These are phyloP conservation scores for Cynaeus angustus DNA, from an alignment of 2,888 invertebrate species.

Conservation along the genomic window DNA sequence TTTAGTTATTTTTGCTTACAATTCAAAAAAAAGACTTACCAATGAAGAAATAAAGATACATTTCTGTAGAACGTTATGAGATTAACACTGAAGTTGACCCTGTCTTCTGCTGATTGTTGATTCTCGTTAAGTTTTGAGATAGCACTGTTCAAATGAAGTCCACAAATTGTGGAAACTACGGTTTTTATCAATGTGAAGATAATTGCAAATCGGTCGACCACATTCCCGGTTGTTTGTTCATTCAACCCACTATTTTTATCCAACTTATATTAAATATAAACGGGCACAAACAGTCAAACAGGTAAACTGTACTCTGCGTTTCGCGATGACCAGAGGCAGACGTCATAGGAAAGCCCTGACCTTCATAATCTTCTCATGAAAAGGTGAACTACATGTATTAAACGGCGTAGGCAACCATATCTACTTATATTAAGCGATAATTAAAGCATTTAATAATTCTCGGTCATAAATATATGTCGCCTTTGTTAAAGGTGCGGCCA, in stretches of 20 bases:
- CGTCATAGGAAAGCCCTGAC: constrained; percentile 61
- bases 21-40: constrained; percentile 41
- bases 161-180: constrained; percentile 47
- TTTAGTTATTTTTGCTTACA: background rate
- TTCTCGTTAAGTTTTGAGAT: constrained; percentile 38
- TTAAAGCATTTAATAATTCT: background rate
- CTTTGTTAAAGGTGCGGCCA: no score
- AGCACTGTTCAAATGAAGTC: constrained; percentile 14
- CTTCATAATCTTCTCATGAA: constrained; percentile 43
- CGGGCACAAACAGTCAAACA: constrained; percentile 25
- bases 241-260: background rate
- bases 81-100: constrained; percentile 35
- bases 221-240: constrained; percentile 25
- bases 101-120: constrained; percentile 36
- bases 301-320: constrained; percentile 28
- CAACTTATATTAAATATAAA: constrained; percentile 4
- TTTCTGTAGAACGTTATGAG: constrained; percentile 20
- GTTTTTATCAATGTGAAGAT: constrained; percentile 38
- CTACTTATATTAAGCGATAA: background rate
- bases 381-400: constrained; percentile 34
- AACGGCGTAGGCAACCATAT: constrained; percentile 34
- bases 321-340: constrained; percentile 37
- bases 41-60: constrained; percentile 39
- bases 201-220: constrained; percentile 21
- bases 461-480: background rate